These are phyloP conservation scores for Linnaemya vulpina DNA, from an alignment of 2,888 invertebrate species.

Conservation along the genomic window DNA sequence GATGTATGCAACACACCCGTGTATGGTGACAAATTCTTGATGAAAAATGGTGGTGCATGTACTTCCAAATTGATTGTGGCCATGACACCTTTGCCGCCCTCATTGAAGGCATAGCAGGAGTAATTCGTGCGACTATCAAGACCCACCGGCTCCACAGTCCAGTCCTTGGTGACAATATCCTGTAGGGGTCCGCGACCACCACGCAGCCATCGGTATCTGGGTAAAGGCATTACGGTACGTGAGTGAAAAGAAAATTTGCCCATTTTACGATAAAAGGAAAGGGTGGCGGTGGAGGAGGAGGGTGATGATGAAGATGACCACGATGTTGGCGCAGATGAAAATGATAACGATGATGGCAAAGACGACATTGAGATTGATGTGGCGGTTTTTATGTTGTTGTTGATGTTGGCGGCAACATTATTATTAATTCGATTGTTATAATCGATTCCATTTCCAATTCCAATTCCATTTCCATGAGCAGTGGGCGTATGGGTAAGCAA, in stretches of 20 bases:
- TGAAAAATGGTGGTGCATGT: conserved; percentile 93
- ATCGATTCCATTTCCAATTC: conserved; percentile 23
- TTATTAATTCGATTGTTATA: conserved; percentile 29
- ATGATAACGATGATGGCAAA: conserved; percentile 48
- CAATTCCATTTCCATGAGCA: conserved; percentile 47
- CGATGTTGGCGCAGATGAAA: conserved; percentile 39
- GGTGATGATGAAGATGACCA: conserved; percentile 58
- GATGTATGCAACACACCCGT: conserved; percentile 91
- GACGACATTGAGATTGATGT: conserved; percentile 59
- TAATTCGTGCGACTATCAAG: conserved; percentile 94
- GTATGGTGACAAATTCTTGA: conserved; percentile 91
- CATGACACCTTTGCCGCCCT: conserved; percentile 90
- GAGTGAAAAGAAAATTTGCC: conserved; percentile 80
- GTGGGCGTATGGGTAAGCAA: conserved; percentile 74
- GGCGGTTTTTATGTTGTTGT: conserved; percentile 57
- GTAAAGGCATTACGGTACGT: conserved; percentile 79
- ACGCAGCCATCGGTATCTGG: conserved; percentile 90
- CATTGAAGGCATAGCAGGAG: conserved; percentile 93
- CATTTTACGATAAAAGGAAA: conserved; percentile 79
- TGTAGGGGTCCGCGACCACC: conserved; percentile 88
- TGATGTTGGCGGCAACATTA: conserved; percentile 46
- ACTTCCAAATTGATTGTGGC: conserved; percentile 89
- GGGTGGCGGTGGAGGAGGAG: conserved; percentile 59
- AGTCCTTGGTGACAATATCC: conserved; percentile 89
- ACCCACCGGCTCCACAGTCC: conserved; percentile 92